Conservation (phyloP, 2,113 vertebrate species). For the Bufo gargarizans region DNA sequence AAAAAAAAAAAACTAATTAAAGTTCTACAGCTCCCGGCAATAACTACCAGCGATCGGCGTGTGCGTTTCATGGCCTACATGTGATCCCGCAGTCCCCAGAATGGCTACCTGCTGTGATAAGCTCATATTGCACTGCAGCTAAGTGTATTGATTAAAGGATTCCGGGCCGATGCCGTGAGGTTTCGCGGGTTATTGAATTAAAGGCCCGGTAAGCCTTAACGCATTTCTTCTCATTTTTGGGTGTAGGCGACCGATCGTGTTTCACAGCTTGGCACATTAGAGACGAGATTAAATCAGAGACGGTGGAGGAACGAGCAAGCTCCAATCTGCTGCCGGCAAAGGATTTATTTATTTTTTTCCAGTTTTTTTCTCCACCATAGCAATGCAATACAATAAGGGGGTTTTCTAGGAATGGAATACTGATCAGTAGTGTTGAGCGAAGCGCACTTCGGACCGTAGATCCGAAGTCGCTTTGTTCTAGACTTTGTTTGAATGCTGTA, state of each 20-base stretch:
- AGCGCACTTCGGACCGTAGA: too few species aligned
- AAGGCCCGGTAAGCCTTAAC: slow-evolving; percentile 33
- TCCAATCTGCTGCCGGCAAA: background rate
- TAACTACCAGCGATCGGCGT: background rate
- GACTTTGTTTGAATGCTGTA: too few species aligned
- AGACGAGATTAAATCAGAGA: slow-evolving; percentile 1
- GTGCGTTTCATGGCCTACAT: background rate
- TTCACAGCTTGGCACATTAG: slow-evolving; percentile 7
- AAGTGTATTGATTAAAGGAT: slow-evolving; percentile 37
- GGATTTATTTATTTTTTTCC: too few species aligned
- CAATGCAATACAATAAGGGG: background rate
- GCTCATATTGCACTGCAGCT: slow-evolving; percentile 14
- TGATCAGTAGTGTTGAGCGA: too few species aligned
- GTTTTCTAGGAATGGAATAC: background rate
- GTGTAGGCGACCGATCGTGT: slow-evolving; percentile 21
- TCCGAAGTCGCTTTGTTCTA: too few species aligned
- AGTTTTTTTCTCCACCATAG: too few species aligned
- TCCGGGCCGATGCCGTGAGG: slow-evolving; percentile 21
- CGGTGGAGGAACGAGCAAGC: background rate
- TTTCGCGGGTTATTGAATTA: slow-evolving; percentile 38
- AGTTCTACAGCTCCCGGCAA: background rate
- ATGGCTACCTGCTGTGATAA: slow-evolving; percentile 31
- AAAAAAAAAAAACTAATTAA: background rate
- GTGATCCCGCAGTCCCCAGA: slow-evolving; percentile 1
- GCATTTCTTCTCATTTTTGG: slow-evolving; percentile 10